Evolutionary conservation across 2,888 invertebrate genomes (phyloP), one percentile per base, ranked within the genome.

Genomic region (Linyphia triangularis): DNA sequence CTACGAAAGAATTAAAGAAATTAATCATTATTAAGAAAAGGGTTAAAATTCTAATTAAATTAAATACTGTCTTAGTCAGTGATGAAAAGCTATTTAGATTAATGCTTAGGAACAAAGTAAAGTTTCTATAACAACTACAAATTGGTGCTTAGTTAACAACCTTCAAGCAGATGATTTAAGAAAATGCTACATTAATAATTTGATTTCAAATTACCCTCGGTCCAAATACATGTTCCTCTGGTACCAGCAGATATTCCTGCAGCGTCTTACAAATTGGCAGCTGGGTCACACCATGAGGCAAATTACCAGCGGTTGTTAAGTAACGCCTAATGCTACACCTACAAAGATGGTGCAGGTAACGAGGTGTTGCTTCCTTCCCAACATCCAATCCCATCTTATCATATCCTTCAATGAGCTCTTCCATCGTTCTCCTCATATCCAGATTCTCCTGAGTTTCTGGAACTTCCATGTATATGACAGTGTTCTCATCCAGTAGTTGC

Each of bases 271-370:
- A 16, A 26, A 70, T 51, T 1, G 24, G 26, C 16, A 70, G 43
- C 16, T 70, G 24, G 2, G 6, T 26, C 2, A 70, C 43, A 24
- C 70, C 70, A 26, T 70, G 43, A 7, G 70, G 70, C 7, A 70
- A 26, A 13, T 43, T 70, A 24, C 70, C 43, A 0, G 70, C 26
- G 3, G 13, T 0, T 13, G 24, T 43, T 37, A 70, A 16, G 13
- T n/a, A 1, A 13, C 24, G 40, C 33, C 70, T 30, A 43, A 70
- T 70, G 9, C 24, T 16, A 16, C 43, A 70, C 19, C 37, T 70
- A 30, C 43, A 43, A 13, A 70, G 28, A 26, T 70, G 70, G 26
- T n/a, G 43, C 13, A 70, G 70, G n/a, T 40, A 26, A 7, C 70
- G 40, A 24, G 70, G 70, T 5, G 16, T 30, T 16, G 9, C 9